These are phyloP conservation scores for Allophyes oxyacanthae DNA, from an alignment of 2,888 invertebrate species.

Conservation along the genomic window DNA sequence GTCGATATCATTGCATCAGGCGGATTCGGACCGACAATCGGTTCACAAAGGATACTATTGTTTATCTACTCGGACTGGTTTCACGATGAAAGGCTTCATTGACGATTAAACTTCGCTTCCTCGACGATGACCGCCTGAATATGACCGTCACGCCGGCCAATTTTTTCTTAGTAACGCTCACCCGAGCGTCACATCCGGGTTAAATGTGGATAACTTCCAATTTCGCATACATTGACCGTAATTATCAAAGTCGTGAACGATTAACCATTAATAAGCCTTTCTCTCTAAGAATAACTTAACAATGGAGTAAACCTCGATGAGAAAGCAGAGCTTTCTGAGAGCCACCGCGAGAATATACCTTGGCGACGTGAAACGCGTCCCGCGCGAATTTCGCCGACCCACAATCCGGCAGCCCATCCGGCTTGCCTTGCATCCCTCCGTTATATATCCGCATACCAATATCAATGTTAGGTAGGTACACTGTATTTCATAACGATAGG, in stretches of 20 bases:
- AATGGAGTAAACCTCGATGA: conserved; percentile 70
- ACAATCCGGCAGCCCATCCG: conserved; percentile 68
- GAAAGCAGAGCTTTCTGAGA: conserved; percentile 74
- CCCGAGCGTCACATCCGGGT: conserved; percentile 58
- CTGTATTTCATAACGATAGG: conserved; percentile 14
- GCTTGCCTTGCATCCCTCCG: conserved; percentile 61
- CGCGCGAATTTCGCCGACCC: conserved; percentile 77
- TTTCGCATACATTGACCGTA: conserved; percentile 38
- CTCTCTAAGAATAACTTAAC: conserved; percentile 67
- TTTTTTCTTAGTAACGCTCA: conserved; percentile 65
- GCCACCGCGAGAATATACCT: conserved; percentile 60
- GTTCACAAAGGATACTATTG: conserved; percentile 74
- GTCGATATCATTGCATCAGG: conserved; percentile 37
- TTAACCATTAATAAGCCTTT: conserved; percentile 58
- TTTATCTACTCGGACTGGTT: conserved; percentile 71
- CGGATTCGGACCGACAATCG: conserved; percentile 40
- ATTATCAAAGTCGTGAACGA: conserved; percentile 40
- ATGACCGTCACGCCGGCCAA: conserved; percentile 64
- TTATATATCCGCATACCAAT: conserved; percentile 64
- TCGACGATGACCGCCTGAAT: conserved; percentile 59
- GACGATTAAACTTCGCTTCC: conserved; percentile 69
- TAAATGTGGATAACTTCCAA: conserved; percentile 34
- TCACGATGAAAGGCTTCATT: conserved; percentile 73
- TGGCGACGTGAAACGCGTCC: conserved; percentile 67
- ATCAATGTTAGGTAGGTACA: conserved; percentile 23